Base-by-base conservation (phyloP, 2,797 vertebrate genomes). In the Glossophaga mutica region DNA sequence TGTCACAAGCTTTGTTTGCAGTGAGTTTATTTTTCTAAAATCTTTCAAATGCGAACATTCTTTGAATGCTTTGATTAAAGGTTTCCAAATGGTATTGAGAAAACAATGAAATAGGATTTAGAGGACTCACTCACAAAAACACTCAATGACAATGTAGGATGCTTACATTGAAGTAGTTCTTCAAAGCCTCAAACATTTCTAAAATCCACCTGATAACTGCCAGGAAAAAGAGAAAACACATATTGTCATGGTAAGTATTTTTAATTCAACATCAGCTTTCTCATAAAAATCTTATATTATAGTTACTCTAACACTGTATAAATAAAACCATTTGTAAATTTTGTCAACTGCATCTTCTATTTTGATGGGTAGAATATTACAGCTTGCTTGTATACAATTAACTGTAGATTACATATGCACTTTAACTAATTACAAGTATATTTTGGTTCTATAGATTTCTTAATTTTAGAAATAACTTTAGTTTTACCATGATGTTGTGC, bases 1-100 rank as follows among this genome's bases (percentile, higher is more conserved):
- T 92, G 39, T 94, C 81, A 21, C 18, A 94, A 82, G 79, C 85
- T 95, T 95, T 93, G 50, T 90, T 95, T 95, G 84, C 83, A 94
- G 42, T 78, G 15, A 94, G 89, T 96, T 94, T 79, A 65, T 68
- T 96, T 82, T 94, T 90, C 48, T 86, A 93, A 96, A 94, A 84
- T 77, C 71, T 95, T 96, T 96, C 67, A 94, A 87, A 96, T 26
- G 10, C 93, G 32, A 87, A 65, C 82, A 59, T 87, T 94, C 52
- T 92, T 88, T 97, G 57, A 97, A 83, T 65, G 70, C 24, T 96
- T 93, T 92, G 37, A 85, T 94, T 92, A 79, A 86, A 86, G 70
- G 78, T 92, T 92, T 96, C 88, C 73, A 89, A 95, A 88, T 74
- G 59, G 48, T 73, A 94, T 95, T 87, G 29, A 94, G 82, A 94